Base-by-base conservation (phyloP, 2,888 invertebrate species). In the Gisinianus flammeolus region DNA sequence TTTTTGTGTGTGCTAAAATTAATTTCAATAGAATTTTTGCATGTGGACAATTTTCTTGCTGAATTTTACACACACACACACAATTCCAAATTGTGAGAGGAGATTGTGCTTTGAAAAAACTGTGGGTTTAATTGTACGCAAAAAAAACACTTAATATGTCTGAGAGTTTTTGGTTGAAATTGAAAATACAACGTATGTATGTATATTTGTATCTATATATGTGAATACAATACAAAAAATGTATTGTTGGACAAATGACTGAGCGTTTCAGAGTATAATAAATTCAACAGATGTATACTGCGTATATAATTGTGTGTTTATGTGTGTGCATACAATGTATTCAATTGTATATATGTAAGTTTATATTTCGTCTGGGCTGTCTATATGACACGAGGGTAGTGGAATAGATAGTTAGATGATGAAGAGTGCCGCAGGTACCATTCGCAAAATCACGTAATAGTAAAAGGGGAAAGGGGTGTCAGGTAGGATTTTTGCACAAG, bases 401-500 rank as follows among this genome's bases (percentile, higher is more conserved):
- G 26, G 62, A 26, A 62, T 2, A 26, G 26, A 26, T 28, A 70
- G 69, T 68, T 56, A 56, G 62, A 76, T 68, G 71, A 77, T 70
- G 71, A 71, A 76, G 62, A 68, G 62, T 76, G 79, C 76, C 79
- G 77, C 79, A 79, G 79, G 79, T 79, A 79, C 73, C 68, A 75
- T 74, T 79, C 79, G 77, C 77, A 77, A 75, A 79, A 77, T 79
- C 77, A 69, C 79, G 75, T 79, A 76, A 73, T 33, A 52, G 69
- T 69, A 26, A 62, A 64, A 64, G 73, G 78, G 71, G 80, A 80
- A 69, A 79, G 78, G 82, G 80, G 79, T 79, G 80, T 81, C 76
- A 80, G 79, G 81, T 82, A 79, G 79, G 44, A 69, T 74, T 81
- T 83, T 83, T 81, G 81, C 83, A 83, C 81, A 81, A 74, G 74